Base-by-base conservation (phyloP, 2,888 invertebrate genomes). In the Enchytraeus crypticus region DNA sequence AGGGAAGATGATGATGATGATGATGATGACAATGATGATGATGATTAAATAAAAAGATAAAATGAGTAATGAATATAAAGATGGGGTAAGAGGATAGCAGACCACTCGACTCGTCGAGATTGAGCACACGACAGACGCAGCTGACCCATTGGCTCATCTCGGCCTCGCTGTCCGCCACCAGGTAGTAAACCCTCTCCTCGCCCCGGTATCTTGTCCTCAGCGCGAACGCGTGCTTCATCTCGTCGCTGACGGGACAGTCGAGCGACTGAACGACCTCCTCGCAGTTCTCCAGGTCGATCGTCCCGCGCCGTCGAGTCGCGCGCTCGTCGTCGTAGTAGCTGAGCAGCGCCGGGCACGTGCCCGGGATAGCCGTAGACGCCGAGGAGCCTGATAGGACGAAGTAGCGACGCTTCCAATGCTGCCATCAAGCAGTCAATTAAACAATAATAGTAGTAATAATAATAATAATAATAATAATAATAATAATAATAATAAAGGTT, bases 111-210 rank as follows among this genome's bases (percentile, higher is more conserved):
- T 51, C 53, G 33, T 51, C 30, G 18, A 55, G 30, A 27, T 46
- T 43, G 14, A 93, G 95, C 47, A 92, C 91, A 79, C 88, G 86
- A 79, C 95, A 95, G 69, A 96, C 89, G 64, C 88, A 90, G 74
- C 89, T 88, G 11, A 95, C 93, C 96, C 96, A 96, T 77, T 87
- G 87, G 71, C 88, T 88, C 93, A 96, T 93, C 73, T 93, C 92
- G 51, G 85, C 84, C 76, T 92, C 92, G 34, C 88, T 87, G 71
- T 92, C 92, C 0, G 93, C 92, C 62, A 92, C 92, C 69, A 96
- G 83, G 78, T 91, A 93, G 77, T 93, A 96, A 34, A 87, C 89
- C 70, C 95, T 84, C 67, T 88, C 87, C 88, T 57, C 70, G 45
- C 67, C 61, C 70, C 73, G 65, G 64, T 72, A 72, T 46, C 71